These are phyloP conservation scores for Polyommatus icarus DNA, from an alignment of 2,888 invertebrate genomes.

Conservation along the genomic window DNA sequence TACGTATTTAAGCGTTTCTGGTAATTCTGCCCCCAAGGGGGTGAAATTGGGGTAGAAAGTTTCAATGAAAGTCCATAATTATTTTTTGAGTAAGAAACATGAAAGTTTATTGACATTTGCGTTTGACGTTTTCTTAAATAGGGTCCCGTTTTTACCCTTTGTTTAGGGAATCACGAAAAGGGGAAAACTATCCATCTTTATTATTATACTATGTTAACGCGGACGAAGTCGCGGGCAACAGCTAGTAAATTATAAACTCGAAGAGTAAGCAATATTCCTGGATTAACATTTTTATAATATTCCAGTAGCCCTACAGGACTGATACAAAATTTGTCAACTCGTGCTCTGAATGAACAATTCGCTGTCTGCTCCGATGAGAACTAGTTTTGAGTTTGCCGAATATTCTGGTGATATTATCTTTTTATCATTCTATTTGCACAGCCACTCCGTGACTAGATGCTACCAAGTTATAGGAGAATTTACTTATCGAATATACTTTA, in stretches of 20 bases:
- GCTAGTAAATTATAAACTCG: not conserved
- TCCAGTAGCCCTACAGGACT: slow-evolving; percentile 24
- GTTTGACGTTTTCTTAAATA: too few relatives aligned
- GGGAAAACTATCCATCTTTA: too few relatives aligned
- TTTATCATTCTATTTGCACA: slow-evolving; percentile 32
- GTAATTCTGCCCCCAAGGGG: too few relatives aligned
- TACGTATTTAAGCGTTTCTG: too few relatives aligned
- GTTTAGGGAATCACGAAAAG: too few relatives aligned
- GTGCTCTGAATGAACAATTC: slow-evolving; percentile 33
- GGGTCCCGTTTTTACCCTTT: too few relatives aligned
- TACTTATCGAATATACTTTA: not conserved
- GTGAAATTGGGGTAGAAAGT: too few relatives aligned
- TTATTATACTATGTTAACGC: too few relatives aligned
- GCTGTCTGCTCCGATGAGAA: slow-evolving; percentile 30
- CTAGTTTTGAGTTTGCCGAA: slow-evolving; percentile 31
- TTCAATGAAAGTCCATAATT: too few relatives aligned
- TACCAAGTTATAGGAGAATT: slow-evolving; percentile 17
- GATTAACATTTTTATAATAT: slow-evolving; percentile 20
- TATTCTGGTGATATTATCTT: slow-evolving; percentile 32
- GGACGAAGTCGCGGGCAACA: too few relatives aligned
- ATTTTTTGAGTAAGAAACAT: too few relatives aligned
- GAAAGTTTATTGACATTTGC: too few relatives aligned
- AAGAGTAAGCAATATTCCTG: not conserved
- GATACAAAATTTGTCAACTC: slow-evolving; percentile 31
- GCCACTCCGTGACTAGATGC: slow-evolving; percentile 26